Base-by-base conservation (phyloP, 2,113 vertebrate genomes). In the Anarrhichthys ocellatus region DNA sequence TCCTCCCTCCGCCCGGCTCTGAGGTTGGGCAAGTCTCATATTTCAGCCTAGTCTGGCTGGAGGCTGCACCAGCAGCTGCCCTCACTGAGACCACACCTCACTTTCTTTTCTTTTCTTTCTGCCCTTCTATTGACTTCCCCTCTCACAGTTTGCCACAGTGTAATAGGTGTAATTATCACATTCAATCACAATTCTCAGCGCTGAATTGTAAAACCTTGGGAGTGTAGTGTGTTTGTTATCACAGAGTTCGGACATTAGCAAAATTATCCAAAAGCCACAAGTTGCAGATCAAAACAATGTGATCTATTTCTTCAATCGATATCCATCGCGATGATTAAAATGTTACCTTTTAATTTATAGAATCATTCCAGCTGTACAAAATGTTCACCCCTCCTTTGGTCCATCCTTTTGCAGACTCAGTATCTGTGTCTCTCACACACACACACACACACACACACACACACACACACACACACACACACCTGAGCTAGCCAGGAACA, bases 21-120 rank as follows among this genome's bases (percentile, higher is more conserved):
- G 83, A 81, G 84, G 84, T 69, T 84, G 73, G 76, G 88, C 48
- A 61, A 69, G 89, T 91, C 87, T 95, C 94, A 92, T 81, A 91
- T 94, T 94, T 93, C 94, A 93, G 77, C 67, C 82, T 80, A 1
- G 85, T 87, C 84, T 87, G 80, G 90, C 90, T 90, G 89, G 80
- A 83, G 78, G 88, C 91, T 85, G 76, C 56, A 92, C 81, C 81
- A 88, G 69, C 86, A 91, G 92, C 89, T 94, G 91, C 86, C 91
- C 91, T 84, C 80, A 7, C 63, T 78, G 90, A 92, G 90, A 86
- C 80, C 68, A 87, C 69, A 76, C 80, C 73, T 89, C 63, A 34
- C 62, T 70, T 73, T 54, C 44, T 85, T 76, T 66, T 70, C 54
- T 81, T 66, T 40, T 64, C 54, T 4, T 22, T 72, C 32, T 1